A percentile compares a stretch with the other conserved stretches of the same genome.
phyloP scores from a whole-genome alignment of 1,140 invertebrate genomes.

The Micrasema minimum region DNA sequence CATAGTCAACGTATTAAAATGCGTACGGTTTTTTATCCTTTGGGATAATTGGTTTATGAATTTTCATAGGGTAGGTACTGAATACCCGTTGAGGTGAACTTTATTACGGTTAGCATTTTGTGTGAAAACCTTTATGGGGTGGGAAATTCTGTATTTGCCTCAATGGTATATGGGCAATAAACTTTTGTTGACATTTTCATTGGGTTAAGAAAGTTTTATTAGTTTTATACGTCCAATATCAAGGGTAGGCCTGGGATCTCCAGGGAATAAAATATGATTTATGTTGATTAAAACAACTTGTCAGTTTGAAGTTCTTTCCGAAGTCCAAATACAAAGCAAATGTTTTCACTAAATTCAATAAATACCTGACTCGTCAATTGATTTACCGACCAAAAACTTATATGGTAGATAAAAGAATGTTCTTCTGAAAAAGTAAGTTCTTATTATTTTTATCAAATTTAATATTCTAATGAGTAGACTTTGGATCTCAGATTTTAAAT shows the following conservation, averaged over 20 bases:
- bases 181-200: conserved; percentile 32
- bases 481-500: too few species aligned
- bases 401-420: too few species aligned
- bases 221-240: conserved; percentile 21
- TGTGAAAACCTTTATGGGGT: background rate
- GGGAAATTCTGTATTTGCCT: conserved; percentile 16
- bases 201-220: conserved; percentile 27
- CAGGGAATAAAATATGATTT: conserved; percentile 16
- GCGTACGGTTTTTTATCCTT: conserved; percentile 24
- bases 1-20: conserved; percentile 27
- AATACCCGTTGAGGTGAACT: background rate
- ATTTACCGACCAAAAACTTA: too few species aligned
- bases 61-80: conserved; percentile 40
- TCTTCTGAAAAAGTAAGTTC: too few species aligned
- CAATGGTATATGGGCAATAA: conserved; percentile 24
- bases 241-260: conserved; percentile 7
- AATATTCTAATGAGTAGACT: too few species aligned
- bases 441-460: too few species aligned
- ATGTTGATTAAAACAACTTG: conserved; percentile 2
- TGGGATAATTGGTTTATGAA: conserved; percentile 42
- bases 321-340: too few species aligned
- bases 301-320: too few species aligned
- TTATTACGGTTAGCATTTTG: conserved; percentile 18
- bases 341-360: too few species aligned
- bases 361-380: too few species aligned